These are phyloP conservation scores for Dicyrtoma fusca DNA, from an alignment of 2,888 invertebrate species.

Conservation along the genomic window DNA sequence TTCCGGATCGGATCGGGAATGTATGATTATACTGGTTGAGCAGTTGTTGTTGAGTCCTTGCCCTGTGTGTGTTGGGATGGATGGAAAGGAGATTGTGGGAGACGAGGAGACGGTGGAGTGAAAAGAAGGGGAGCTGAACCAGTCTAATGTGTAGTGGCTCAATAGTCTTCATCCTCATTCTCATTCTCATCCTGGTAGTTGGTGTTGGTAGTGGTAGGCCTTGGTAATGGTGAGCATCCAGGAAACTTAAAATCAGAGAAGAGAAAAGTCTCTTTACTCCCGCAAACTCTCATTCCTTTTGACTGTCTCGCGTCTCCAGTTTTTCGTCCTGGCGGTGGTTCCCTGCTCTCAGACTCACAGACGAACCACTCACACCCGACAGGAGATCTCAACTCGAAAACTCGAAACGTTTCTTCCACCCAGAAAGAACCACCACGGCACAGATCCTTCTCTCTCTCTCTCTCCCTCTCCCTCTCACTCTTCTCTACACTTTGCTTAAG, in stretches of 20 bases:
- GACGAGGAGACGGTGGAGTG: background rate
- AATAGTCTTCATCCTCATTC: constrained; percentile 10
- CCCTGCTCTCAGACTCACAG: too few relatives aligned
- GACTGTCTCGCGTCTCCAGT: background rate
- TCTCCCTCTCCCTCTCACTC: background rate
- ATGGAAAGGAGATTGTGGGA: background rate
- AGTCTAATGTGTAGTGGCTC: constrained; percentile 5
- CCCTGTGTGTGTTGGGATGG: too few relatives aligned
- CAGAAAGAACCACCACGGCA: background rate
- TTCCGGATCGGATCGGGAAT: constrained; percentile 22
- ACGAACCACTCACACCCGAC: too few relatives aligned
- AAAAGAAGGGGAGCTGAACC: constrained; percentile 11
- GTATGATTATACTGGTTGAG: constrained; percentile 10
- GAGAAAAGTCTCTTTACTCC: constrained; percentile 9
- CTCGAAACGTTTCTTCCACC: too few relatives aligned
- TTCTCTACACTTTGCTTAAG: constrained; percentile 24
- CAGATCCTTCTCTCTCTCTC: background rate
- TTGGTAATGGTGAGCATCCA: too few relatives aligned
- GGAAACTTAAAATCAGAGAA: too few relatives aligned
- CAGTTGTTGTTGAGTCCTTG: too few relatives aligned
- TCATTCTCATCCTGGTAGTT: background rate
- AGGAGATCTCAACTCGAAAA: too few relatives aligned
- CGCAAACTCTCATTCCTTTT: background rate
- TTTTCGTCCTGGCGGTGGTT: too few relatives aligned
- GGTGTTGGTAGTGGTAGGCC: background rate